phyloP scores from a whole-genome alignment of 2,888 invertebrate genomes.

The Sminthurinus aureus region DNA sequence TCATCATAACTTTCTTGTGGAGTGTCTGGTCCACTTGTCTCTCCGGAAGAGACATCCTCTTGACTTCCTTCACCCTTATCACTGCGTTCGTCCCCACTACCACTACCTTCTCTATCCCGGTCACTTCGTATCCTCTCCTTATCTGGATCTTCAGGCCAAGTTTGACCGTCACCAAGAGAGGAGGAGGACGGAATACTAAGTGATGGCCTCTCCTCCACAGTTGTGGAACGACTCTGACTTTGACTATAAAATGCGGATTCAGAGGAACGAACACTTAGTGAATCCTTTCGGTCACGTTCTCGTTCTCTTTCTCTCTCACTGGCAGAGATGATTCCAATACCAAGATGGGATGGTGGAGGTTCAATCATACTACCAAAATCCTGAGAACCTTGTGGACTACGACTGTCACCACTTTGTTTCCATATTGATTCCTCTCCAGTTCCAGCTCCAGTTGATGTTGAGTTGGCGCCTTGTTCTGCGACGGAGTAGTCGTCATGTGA shows the following conservation, averaged over 20 bases:
- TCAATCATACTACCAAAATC: constrained; percentile 59
- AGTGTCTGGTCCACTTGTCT: constrained; percentile 88
- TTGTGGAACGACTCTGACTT: constrained; percentile 52
- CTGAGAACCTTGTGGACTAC: constrained; percentile 35
- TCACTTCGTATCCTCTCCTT: not conserved
- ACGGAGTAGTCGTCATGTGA: constrained; percentile 58
- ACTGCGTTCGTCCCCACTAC: constrained; percentile 28
- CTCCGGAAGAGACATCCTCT: constrained; percentile 73
- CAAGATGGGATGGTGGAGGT: constrained; percentile 50
- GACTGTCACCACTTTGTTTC: constrained; percentile 31
- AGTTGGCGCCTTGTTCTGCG: constrained; percentile 10
- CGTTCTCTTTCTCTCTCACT: too few species aligned
- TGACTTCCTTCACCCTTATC: constrained; percentile 46
- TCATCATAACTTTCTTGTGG: constrained; percentile 78
- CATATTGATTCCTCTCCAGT: not conserved
- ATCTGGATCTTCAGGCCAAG: constrained; percentile 42
- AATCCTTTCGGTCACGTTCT: constrained; percentile 48
- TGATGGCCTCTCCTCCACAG: constrained; percentile 54
- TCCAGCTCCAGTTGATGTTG: not conserved
- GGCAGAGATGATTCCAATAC: not conserved
- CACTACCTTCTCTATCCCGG: not conserved
- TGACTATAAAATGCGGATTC: constrained; percentile 60
- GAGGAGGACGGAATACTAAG: constrained; percentile 57
- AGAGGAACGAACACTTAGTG: constrained; percentile 55
- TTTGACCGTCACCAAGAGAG: constrained; percentile 54